A percentile compares a stretch with the other conserved stretches of the same genome.
Conservation (phyloP, 1,140 invertebrate genomes). For the Vollenhovia emeryi region DNA sequence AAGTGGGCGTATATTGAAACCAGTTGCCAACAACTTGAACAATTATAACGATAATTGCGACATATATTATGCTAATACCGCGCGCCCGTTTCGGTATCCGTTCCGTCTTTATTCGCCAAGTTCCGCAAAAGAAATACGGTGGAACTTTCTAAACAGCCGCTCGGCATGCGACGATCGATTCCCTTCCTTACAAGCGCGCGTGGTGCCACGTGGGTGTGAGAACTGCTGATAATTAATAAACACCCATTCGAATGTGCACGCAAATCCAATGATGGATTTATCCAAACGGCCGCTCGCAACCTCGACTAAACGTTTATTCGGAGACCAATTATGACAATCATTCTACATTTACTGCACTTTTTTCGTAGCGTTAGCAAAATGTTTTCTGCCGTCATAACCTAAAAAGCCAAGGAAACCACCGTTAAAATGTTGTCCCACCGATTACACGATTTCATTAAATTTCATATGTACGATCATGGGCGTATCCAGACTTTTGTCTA, state of each 20-base stretch:
- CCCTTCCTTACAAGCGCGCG: not conserved
- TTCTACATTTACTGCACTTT: too few species aligned
- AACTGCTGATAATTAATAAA: constrained; percentile 44
- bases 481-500: too few species aligned
- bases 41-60: constrained; percentile 84
- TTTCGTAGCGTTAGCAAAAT: too few species aligned
- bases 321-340: constrained; percentile 13
- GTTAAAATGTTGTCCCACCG: too few species aligned
- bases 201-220: not conserved
- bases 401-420: too few species aligned
- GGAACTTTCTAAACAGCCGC: constrained; percentile 6
- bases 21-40: constrained; percentile 83
- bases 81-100: constrained; percentile 69
- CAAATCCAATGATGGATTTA: not conserved
- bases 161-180: constrained; percentile 34
- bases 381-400: too few species aligned
- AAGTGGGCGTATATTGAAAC: constrained; percentile 78
- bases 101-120: constrained; percentile 77
- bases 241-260: not conserved
- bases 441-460: too few species aligned
- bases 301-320: constrained; percentile 17
- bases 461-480: too few species aligned
- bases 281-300: not conserved
- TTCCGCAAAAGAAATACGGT: constrained; percentile 68
- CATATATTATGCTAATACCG: constrained; percentile 83